Evolutionary conservation across 1,140 invertebrate species (phyloP), one percentile per base, ranked within the genome.

Genomic region (Drosophila persimilis): DNA sequence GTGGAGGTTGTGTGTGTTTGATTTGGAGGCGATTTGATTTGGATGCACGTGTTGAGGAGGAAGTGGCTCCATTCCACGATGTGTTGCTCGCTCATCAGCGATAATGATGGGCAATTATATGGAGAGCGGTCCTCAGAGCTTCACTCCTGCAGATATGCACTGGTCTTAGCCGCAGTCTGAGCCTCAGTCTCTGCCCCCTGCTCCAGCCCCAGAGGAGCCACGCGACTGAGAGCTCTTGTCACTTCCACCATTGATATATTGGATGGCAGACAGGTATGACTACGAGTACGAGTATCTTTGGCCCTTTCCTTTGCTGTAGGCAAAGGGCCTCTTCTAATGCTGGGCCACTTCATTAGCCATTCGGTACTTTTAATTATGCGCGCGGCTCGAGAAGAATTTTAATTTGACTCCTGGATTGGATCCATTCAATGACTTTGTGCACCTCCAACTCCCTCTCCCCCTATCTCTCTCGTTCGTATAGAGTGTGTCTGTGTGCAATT

Each of bases 41-140:
- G 45, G 54, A 35, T 81, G 80, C 73, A 85, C 76, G 80, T 78
- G 80, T 84, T 48, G 51, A 39, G 24, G 13, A 70, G 73, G 60
- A 84, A 80, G 77, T 75, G 53, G 48, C 55, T 55, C 73, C 73
- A 51, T 65, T 74, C 63, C 61, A 45, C 45, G 35, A 66, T 66
- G 80, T 81, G 81, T 86, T 73, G 70, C 83, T 53, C 83, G 73
- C 78, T 86, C 81, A 86, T 86, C 81, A 86, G 83, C 65, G 78
- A 86, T 88, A 88, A 86, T 86, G 83, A 86, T 73, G 78, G 78
- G 74, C 81, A 86, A 86, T 86, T 86, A 85, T 77, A 55, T 77
- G 63, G 51, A 54, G 44, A 41, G 63, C 51, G 35, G 17, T 41
- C 35, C 59, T 46, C 43, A 41, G 59, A 59, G 39, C 66, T 53